A percentile compares a stretch with the other conserved stretches of the same genome.
Evolutionary conservation across 2,113 vertebrate genomes (phyloP).

Genomic region (Aviceda subcristata): DNA sequence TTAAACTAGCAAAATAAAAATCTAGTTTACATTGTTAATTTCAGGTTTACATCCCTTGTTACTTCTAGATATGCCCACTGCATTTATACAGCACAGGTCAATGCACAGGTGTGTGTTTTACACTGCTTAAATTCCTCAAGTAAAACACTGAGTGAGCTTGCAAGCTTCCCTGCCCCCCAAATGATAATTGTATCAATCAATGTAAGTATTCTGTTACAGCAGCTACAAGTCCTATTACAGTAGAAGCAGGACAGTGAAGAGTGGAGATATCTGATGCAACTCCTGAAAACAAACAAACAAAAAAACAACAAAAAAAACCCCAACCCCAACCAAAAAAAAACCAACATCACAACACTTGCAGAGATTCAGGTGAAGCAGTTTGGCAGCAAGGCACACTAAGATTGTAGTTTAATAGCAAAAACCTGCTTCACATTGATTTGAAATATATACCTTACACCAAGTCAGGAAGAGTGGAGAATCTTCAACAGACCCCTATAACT

Average conservation of each 20-base stretch:
- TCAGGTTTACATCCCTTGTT: not conserved
- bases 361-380: not conserved
- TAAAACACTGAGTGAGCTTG: not conserved
- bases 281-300: not conserved
- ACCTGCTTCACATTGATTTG: not conserved
- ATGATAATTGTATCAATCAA: not conserved
- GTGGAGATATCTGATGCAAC: not conserved
- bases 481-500: not conserved
- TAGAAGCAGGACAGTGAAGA: not conserved
- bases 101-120: not conserved
- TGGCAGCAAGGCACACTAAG: not conserved
- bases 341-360: not conserved
- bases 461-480: not conserved
- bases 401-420: not conserved
- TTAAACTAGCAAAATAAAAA: not conserved
- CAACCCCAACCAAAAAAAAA: not conserved
- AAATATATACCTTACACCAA: not conserved
- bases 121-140: not conserved
- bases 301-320: too few species aligned
- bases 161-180: not conserved
- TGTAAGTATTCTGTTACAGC: not conserved
- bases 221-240: not conserved
- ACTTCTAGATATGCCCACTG: not conserved
- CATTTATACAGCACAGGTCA: not conserved
- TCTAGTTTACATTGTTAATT: not conserved